Evolutionary conservation across 2,797 vertebrate genomes (phyloP).

Genomic region (Jordanella pulchra): DNA sequence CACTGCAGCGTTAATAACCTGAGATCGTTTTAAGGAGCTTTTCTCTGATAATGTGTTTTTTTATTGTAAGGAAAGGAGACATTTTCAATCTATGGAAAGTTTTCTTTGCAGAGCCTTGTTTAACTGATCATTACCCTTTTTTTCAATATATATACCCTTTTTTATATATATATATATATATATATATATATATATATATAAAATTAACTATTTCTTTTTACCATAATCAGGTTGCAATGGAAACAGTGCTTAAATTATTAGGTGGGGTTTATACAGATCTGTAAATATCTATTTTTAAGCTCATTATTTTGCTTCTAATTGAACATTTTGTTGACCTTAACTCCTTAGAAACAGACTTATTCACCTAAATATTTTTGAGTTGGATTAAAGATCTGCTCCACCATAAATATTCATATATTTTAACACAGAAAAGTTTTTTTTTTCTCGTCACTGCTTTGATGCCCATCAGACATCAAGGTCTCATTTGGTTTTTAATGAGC

Average conservation of each 20-base stretch:
- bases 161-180: no score
- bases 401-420: slow-evolving; percentile 1
- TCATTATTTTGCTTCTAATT: neutral
- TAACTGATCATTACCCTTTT: no score
- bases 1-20: neutral
- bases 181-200: no score
- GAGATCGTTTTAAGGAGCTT: neutral
- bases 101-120: neutral
- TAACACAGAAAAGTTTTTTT: slow-evolving; percentile 13
- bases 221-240: neutral
- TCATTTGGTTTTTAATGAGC: slow-evolving; percentile 10
- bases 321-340: neutral
- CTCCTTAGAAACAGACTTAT: neutral
- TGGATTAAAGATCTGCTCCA: slow-evolving; percentile 9
- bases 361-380: slow-evolving; percentile 2
- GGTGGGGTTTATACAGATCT: neutral
- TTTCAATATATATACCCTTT: no score
- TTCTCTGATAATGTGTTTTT: neutral
- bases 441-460: neutral
- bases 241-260: neutral
- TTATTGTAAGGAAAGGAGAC: neutral
- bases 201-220: no score
- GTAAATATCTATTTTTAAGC: neutral
- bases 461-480: slow-evolving; percentile 5
- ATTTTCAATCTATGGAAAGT: neutral